phyloP scores from a whole-genome alignment of 2,888 invertebrate species.

The Diaprepes abbreviatus region DNA sequence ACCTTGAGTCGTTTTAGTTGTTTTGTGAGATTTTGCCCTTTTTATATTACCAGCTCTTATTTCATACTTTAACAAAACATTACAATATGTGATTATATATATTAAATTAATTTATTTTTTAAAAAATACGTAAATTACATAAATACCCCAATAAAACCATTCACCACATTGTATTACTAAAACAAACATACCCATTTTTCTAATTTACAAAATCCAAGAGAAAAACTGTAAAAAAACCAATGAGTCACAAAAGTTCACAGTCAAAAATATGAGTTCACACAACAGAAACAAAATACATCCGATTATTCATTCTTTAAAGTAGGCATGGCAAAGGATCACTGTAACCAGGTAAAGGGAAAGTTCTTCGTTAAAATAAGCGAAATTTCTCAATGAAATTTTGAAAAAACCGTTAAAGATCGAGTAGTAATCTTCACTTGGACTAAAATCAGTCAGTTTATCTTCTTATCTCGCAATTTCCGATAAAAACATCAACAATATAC shows the following conservation, averaged over 20 bases:
- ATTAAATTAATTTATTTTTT: too few relatives aligned
- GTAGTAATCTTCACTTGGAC: background rate
- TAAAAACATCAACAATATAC: conserved; percentile 56
- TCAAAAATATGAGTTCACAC: conserved; percentile 17
- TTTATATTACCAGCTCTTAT: background rate
- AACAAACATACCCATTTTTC: conserved; percentile 31
- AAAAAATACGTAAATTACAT: too few relatives aligned
- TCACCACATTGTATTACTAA: background rate
- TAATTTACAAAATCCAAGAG: conserved; percentile 23
- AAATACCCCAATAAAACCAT: background rate
- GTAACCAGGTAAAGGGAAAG: conserved; percentile 55
- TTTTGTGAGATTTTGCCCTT: conserved; percentile 7
- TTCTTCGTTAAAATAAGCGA: conserved; percentile 40
- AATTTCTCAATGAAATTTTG: background rate
- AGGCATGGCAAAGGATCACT: conserved; percentile 52
- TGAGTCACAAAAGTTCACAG: conserved; percentile 51
- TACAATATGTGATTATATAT: too few relatives aligned
- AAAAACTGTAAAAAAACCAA: conserved; percentile 38
- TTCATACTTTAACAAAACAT: background rate
- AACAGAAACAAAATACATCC: conserved; percentile 32
- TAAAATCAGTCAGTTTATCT: conserved; percentile 20
- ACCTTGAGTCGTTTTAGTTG: conserved; percentile 21
- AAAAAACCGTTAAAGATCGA: conserved; percentile 16
- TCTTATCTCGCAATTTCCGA: conserved; percentile 49
- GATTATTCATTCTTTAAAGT: conserved; percentile 44